Conservation (phyloP, 2,797 vertebrate species). For the Galaxias olidus region DNA sequence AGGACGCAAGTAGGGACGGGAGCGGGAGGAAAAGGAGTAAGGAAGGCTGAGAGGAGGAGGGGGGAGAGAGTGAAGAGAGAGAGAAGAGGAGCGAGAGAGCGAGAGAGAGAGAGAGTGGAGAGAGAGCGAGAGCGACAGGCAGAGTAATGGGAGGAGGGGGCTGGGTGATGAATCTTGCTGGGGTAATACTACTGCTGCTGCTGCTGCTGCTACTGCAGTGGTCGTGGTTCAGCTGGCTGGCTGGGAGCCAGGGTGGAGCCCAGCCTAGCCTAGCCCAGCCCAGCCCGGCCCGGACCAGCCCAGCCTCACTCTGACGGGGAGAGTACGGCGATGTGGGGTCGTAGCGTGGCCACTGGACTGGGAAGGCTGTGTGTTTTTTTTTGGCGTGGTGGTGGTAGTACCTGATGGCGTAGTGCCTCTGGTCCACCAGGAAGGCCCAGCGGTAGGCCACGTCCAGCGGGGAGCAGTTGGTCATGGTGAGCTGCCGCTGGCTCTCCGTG, state of each 20-base stretch:
- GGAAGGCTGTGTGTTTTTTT: no score
- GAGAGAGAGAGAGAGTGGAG: background rate
- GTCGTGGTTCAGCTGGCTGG: conserved; percentile 25
- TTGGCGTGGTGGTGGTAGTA: conserved; percentile 45
- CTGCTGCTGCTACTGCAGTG: no score
- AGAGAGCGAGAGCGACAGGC: conserved; percentile 5
- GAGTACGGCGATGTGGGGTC: no score
- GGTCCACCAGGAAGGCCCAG: conserved; percentile 77
- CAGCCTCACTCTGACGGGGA: no score
- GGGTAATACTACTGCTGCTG: no score
- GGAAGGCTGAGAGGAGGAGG: background rate
- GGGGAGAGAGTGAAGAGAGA: conserved; percentile 1
- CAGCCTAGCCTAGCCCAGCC: no score
- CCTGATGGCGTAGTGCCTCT: conserved; percentile 56
- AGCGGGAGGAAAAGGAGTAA: background rate
- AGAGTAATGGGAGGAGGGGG: conserved; percentile 14
- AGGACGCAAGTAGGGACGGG: background rate
- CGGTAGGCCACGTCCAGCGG: conserved; percentile 74
- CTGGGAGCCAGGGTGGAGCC: conserved; percentile 38
- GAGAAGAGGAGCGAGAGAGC: conserved; percentile 1
- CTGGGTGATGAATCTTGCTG: conserved; percentile 55
- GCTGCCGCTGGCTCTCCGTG: conserved; percentile 62
- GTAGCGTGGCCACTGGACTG: no score
- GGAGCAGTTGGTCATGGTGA: conserved; percentile 83
- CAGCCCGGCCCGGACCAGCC: no score